Conservation (phyloP, 2,113 vertebrate species). For the Theropithecus gelada region DNA sequence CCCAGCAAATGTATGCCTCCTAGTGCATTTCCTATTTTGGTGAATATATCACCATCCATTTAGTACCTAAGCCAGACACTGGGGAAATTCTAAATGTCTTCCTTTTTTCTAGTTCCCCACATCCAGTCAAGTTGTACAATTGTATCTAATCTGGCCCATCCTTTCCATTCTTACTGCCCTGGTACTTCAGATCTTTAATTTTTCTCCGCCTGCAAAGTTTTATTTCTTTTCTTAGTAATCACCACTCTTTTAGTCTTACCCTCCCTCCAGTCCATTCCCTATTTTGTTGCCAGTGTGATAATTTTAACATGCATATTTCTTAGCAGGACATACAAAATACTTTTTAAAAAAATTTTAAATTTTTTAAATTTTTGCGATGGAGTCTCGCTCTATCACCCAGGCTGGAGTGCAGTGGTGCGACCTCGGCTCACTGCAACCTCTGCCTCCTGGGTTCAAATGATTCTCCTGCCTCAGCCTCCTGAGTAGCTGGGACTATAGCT, state of each 20-base stretch:
- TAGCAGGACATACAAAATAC: neutral
- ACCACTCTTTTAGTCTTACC: neutral
- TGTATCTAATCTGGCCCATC: neutral
- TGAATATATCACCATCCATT: neutral
- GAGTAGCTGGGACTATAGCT: too few relatives aligned
- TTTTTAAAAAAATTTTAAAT: neutral
- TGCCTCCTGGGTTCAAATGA: too few relatives aligned
- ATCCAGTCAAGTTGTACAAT: neutral
- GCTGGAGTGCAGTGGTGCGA: too few relatives aligned
- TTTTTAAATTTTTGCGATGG: too few relatives aligned
- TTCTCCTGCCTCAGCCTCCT: too few relatives aligned
- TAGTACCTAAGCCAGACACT: neutral
- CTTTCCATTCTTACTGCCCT: neutral
- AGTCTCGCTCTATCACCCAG: too few relatives aligned
- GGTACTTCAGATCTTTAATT: neutral
- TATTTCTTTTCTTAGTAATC: neutral
- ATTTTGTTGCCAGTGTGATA: neutral
- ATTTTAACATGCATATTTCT: neutral
- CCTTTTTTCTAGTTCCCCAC: neutral
- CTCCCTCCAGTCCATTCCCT: neutral
- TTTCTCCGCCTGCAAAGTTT: neutral
- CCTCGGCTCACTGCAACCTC: too few relatives aligned
- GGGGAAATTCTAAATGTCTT: neutral
- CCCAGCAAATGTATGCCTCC: neutral
- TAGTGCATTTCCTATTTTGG: neutral